phyloP scores from a whole-genome alignment of 2,113 vertebrate genomes.

The Phylloscopus trochiloides region DNA sequence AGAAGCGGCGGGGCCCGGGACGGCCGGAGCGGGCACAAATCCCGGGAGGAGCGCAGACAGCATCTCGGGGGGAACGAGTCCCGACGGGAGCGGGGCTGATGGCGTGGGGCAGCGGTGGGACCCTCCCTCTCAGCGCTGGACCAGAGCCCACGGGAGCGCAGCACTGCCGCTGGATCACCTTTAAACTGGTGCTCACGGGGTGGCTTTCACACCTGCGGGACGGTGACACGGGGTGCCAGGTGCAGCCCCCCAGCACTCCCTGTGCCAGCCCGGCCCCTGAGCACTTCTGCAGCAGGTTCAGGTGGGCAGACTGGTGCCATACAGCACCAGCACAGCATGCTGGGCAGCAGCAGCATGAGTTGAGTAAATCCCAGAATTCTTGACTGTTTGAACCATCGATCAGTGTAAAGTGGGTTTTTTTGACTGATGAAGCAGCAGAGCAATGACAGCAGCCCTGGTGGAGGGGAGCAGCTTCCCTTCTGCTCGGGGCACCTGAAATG shows the following conservation, averaged over 20 bases:
- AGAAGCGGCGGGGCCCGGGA: not conserved
- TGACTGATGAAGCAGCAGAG: not conserved
- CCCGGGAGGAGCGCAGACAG: not conserved
- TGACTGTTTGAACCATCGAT: rapidly evolving
- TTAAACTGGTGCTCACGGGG: not conserved
- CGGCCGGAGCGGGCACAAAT: not conserved
- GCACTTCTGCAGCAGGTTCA: not conserved
- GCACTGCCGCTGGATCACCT: not conserved
- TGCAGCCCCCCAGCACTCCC: not conserved
- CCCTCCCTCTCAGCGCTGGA: not conserved
- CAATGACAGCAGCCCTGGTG: not conserved
- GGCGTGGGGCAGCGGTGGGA: not conserved
- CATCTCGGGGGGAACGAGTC: no score
- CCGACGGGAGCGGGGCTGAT: not conserved
- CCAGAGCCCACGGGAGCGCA: not conserved
- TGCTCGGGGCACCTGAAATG: not conserved
- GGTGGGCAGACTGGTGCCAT: rapidly evolving
- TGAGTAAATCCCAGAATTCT: not conserved
- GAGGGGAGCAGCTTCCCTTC: not conserved
- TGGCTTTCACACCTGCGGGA: not conserved
- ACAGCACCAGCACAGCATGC: rapidly evolving
- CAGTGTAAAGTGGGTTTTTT: rapidly evolving
- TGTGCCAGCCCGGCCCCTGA: not conserved
- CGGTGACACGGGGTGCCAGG: not conserved
- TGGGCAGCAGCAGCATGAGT: not conserved